Evolutionary conservation across 1,140 invertebrate genomes (phyloP), one percentile per base, ranked within the genome.

Genomic region (Drosophila bipectinata): DNA sequence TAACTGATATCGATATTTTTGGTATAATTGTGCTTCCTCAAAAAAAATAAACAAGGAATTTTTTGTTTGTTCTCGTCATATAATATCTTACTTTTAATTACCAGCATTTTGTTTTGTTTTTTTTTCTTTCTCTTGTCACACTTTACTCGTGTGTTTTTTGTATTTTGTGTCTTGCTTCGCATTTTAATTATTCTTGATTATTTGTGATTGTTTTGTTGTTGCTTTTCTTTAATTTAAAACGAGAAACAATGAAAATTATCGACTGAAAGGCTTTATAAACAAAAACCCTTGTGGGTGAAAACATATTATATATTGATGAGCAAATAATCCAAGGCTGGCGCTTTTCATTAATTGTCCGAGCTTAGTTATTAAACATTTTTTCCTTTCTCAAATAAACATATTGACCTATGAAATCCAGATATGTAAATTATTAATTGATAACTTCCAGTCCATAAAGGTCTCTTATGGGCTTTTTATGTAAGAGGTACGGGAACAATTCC

Each of bases 41-140:
- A 74, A 73, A 55, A 10, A 56, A 28, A 10, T 37, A 4, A 37
- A 37, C 34, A 37, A 37, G 34, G 24, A 56, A 39, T 10, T 61
- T 47, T 74, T 57, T 66, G 54, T 59, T 60, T 71, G 48, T 71
- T 72, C 54, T 72, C 54, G 55, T 55, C 51, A 71, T 48, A 74
- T 74, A 60, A 71, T 54, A 74, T 74, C 71, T 74, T 66, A 48
- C 60, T 64, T 64, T 74, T 74, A 74, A 74, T 74, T 74, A 74
- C 39, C 71, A 74, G 57, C 51, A 72, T 61, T 72, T 73, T 56
- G 64, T 69, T 68, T 66, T 66, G 15, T 49, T 48, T 51, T 66
- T n/a, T 45, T 53, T 37, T 44, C 21, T 14, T 28, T 28, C 14
- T 21, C 30, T 37, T 69, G 66, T 56, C 66, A 69, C 63, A 69